Percentiles rank a stretch among this genome's conserved stretches.
phyloP scores from a whole-genome alignment of 1,140 invertebrate species.

The Dendrolimus kikuchii region DNA sequence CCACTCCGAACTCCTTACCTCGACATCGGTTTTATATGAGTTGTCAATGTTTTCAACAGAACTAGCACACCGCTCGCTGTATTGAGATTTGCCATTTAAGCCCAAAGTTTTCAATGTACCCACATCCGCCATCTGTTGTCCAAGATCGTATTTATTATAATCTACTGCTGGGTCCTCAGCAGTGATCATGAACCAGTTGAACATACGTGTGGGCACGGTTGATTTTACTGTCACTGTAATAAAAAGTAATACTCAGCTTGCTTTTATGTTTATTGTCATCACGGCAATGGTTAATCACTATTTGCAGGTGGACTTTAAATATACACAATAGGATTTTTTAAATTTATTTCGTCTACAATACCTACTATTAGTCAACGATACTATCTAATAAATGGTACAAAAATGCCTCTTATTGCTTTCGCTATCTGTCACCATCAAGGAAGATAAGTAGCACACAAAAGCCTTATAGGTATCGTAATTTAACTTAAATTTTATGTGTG shows the following conservation, averaged over 20 bases:
- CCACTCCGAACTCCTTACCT: slow-evolving; percentile 23
- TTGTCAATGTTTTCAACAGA: slow-evolving; percentile 54
- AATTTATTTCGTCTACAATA: too few relatives aligned
- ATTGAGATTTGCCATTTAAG: slow-evolving; percentile 29
- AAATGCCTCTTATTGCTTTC: not conserved
- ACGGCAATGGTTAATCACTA: not conserved
- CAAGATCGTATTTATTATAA: slow-evolving; percentile 28
- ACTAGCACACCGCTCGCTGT: slow-evolving; percentile 50
- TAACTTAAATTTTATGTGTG: too few relatives aligned
- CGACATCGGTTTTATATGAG: slow-evolving; percentile 41
- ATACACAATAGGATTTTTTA: too few relatives aligned
- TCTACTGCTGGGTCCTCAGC: slow-evolving; percentile 51
- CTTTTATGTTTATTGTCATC: not conserved
- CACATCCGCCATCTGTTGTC: slow-evolving; percentile 28
- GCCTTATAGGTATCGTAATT: too few relatives aligned
- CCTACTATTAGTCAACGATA: too few relatives aligned
- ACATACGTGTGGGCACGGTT: slow-evolving; percentile 26
- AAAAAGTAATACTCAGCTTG: not conserved
- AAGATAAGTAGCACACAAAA: too few relatives aligned
- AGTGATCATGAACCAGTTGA: slow-evolving; percentile 60
- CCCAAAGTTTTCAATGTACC: slow-evolving; percentile 51
- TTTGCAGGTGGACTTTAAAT: not conserved
- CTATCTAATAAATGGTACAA: slow-evolving; percentile 5
- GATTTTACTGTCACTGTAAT: slow-evolving; percentile 35
- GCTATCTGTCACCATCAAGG: too few relatives aligned